These are phyloP conservation scores for Eucera pruinosa DNA, from an alignment of 2,888 invertebrate species.

Conservation along the genomic window DNA sequence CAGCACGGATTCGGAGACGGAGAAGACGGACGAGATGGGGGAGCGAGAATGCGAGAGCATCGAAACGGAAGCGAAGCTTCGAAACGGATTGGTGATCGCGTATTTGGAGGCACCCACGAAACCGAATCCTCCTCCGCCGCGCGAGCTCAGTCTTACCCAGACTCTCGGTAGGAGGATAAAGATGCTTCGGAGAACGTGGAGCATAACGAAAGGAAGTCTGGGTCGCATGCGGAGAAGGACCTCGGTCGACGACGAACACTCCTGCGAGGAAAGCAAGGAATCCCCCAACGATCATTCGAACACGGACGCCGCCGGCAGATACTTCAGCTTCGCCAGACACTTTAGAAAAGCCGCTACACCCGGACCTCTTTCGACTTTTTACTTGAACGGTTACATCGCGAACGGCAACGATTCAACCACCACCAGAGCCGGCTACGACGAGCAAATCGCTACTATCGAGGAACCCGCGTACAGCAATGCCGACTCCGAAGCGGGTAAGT, in stretches of 20 bases:
- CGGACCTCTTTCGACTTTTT: conserved; percentile 79
- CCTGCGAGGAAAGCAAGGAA: conserved; percentile 57
- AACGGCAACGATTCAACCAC: conserved; percentile 37
- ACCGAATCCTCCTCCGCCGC: conserved; percentile 79
- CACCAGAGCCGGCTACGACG: conserved; percentile 21
- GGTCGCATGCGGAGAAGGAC: conserved; percentile 78
- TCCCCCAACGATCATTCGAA: conserved; percentile 58
- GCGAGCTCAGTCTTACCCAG: conserved; percentile 78
- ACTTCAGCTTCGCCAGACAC: conserved; percentile 79
- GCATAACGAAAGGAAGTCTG: conserved; percentile 81
- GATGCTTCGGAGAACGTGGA: conserved; percentile 81
- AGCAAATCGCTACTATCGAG: conserved; percentile 36
- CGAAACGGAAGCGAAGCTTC: neutral
- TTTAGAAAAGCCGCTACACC: conserved; percentile 74
- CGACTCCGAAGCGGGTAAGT: conserved; percentile 22
- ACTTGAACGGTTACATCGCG: conserved; percentile 73
- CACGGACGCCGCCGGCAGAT: conserved; percentile 69
- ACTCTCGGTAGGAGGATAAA: conserved; percentile 80
- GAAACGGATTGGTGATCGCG: conserved; percentile 17
- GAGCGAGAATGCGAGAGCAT: neutral
- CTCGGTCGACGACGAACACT: conserved; percentile 62
- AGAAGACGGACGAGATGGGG: conserved; percentile 20
- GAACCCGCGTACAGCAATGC: conserved; percentile 76
- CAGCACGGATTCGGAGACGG: conserved; percentile 64
- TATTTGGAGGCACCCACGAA: conserved; percentile 74